phyloP scores from a whole-genome alignment of 2,797 vertebrate species.

The Rhinoraja longicauda region DNA sequence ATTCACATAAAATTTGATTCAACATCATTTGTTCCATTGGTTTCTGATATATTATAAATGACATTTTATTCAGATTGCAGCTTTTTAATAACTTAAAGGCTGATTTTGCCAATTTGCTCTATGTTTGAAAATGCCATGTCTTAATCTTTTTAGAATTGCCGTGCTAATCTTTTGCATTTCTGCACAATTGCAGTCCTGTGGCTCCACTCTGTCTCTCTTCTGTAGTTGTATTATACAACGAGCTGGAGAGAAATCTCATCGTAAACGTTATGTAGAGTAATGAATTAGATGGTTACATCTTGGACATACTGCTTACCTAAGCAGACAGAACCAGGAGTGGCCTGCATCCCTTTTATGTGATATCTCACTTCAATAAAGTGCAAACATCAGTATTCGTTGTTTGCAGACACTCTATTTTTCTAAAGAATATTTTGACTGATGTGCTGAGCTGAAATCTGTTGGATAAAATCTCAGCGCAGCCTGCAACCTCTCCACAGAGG shows the following conservation, averaged over 20 bases:
- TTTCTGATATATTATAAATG: not conserved
- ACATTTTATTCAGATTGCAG: not conserved
- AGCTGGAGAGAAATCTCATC: not conserved
- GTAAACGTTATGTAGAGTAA: not conserved
- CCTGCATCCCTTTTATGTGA: not conserved
- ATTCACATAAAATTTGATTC: conserved; percentile 15
- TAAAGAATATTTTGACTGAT: not conserved
- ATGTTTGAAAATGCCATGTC: not conserved
- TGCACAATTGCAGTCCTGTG: not conserved
- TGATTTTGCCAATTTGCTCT: not conserved
- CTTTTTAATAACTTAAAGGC: not conserved
- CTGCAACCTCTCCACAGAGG: too few relatives aligned
- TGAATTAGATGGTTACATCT: not conserved
- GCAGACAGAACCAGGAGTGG: too few relatives aligned
- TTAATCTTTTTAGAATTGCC: not conserved
- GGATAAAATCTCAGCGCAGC: not conserved
- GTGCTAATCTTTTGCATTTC: not conserved
- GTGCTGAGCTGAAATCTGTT: not conserved
- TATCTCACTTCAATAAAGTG: not conserved
- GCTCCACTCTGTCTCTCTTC: too few relatives aligned
- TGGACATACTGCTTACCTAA: not conserved
- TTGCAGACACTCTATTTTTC: not conserved
- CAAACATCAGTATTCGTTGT: not conserved
- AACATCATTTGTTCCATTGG: not conserved
- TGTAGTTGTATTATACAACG: not conserved